Evolutionary conservation across 2,888 invertebrate species (phyloP), one percentile per base, ranked within the genome.

Genomic region (Ectemnius lituratus): DNA sequence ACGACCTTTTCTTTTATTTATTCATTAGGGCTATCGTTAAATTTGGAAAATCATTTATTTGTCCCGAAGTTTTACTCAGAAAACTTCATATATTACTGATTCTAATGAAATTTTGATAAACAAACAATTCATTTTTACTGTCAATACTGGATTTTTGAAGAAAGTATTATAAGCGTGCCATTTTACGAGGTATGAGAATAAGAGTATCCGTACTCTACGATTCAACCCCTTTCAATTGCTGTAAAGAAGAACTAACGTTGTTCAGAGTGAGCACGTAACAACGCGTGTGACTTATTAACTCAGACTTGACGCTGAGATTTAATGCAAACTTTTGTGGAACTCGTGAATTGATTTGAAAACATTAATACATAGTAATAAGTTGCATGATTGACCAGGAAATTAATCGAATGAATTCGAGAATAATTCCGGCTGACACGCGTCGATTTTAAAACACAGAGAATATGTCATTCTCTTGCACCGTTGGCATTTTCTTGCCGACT

Each of bases 131-230:
- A 28, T 47, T 23, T 49, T 52, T 37, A 6, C 2, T 46, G 27
- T 23, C 46, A 58, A 16, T 56, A 23, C 56, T 64, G 56, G 52
- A 65, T 28, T 66, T 58, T 58, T 68, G 28, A 52, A 13, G 49
- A 45, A 52, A 57, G 20, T 13, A 58, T 18, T 37, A 2, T 52
- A 52, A 16, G 2, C 63, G 61, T 45, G 62, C 70, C 37, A 20
- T 60, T 27, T 56, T 23, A 68, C 37, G 60, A 83, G 78, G 75
- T 81, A 82, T 57, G 71, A 83, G 52, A 56, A 63, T 67, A 58
- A 45, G 67, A 66, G 56, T 66, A 65, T 67, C 20, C 49, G 18
- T 52, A n/a, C 52, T 60, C 20, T 52, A 13, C 27, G 56, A 47
- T 14, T 52, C n/a, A 52, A 16, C 16, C 16, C 52, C 52, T 52